Evolutionary conservation across 2,113 vertebrate species (phyloP).

Genomic region (Dromiciops gliroides): DNA sequence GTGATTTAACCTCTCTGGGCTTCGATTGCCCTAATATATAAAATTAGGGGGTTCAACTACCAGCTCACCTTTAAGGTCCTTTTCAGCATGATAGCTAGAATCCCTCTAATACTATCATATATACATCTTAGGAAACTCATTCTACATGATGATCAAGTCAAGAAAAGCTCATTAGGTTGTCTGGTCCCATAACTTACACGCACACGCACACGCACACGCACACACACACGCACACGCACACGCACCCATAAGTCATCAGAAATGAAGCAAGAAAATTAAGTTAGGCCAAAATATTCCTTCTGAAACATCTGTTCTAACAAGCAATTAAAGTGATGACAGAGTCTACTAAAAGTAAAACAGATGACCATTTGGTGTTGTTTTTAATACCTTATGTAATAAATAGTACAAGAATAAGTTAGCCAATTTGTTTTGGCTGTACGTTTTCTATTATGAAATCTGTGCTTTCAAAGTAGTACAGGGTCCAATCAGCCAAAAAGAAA

Average conservation of each 20-base stretch:
- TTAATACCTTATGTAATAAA: constrained; percentile 56
- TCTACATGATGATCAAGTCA: constrained; percentile 2
- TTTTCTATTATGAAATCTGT: constrained; percentile 55
- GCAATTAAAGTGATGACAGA: constrained; percentile 69
- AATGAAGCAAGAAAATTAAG: constrained; percentile 66
- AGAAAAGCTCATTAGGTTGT: constrained; percentile 7
- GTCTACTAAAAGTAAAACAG: constrained; percentile 61
- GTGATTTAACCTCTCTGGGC: not conserved
- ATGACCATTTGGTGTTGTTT: constrained; percentile 37
- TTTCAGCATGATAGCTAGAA: not conserved
- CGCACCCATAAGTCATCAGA: constrained; percentile 52
- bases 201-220: no score
- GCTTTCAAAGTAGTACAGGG: constrained; percentile 58
- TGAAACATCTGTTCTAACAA: constrained; percentile 75
- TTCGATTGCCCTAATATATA: not conserved
- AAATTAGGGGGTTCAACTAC: not conserved
- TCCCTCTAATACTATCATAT: not conserved
- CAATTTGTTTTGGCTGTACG: constrained; percentile 50
- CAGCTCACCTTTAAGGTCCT: not conserved
- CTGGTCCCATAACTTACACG: not conserved
- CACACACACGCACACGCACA: no score
- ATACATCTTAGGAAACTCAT: not conserved
- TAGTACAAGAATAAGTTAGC: constrained; percentile 47
- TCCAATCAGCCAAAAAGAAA: constrained; percentile 26
- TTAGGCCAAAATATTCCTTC: constrained; percentile 65